Base-by-base conservation (phyloP, 2,797 vertebrate genomes). In the Novumbra hubbsi region DNA sequence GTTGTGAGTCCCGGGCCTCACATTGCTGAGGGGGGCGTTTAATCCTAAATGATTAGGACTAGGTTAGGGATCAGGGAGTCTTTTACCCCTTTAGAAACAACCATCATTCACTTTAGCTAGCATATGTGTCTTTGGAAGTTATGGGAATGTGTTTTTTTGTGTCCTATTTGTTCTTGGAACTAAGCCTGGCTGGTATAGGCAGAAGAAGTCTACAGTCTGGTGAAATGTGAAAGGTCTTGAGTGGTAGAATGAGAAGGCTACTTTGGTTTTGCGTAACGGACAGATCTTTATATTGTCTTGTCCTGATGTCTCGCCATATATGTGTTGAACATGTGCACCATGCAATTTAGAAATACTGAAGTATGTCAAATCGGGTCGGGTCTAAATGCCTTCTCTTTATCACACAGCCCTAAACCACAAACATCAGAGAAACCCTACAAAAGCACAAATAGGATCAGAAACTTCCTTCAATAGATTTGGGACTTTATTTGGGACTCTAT, bases 11-110 rank as follows among this genome's bases (percentile, higher is more conserved):
- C 30, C 0, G 76, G 48, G 88, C 80, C 81, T 88, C 88, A 74
- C 78, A 78, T 88, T 89, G 83, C 89, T 89, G 48, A 76, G 78
- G 85, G 78, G 11, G 1, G n/a, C n/a, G n/a, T n/a, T n/a, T n/a
- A n/a, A n/a, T n/a, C n/a, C n/a, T n/a, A 68, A 71, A 78, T 78
- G 79, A 83, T 88, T 77, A 82, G 73, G 69, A 38, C 79, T 77
- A 75, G 83, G 80, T 82, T 60, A 41, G 73, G 83, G 82, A 83
- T 89, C 82, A 86, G 73, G 78, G 77, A 50, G 34, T 65, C 62
- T 84, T 85, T 79, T 76, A 73, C 72, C 70, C 63, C 76, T 73
- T 77, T 78, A 41, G 71, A 73, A 80, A 75, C 57, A 32, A 72
- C 71, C 70, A 68, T 65, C 77, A 27, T 16, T 2, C 49, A 17